Evolutionary conservation across 37 sponge, comb jelly and placozoan genomes (phyloP), one percentile per base, ranked within the genome.

Genomic region (Beroe ovata): DNA sequence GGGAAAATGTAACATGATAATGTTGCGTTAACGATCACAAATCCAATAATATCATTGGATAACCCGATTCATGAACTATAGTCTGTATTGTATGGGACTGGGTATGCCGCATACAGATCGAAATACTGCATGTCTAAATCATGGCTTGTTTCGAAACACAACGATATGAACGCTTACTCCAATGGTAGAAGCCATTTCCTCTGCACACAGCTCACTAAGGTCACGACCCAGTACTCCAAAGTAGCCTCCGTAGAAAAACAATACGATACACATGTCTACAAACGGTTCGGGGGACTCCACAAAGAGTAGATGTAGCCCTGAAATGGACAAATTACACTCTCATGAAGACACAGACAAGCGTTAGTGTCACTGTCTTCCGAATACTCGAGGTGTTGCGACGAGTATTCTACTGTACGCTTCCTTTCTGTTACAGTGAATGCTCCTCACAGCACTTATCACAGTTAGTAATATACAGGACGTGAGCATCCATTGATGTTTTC

Each of bases 171-270:
- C 34, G 6, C 60, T 89, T 90, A 90, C 91, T 29, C 91, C 95
- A 89, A 97, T 94, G 0, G 91, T 89, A 32, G 94, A 93, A 28
- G 99, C 95, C 94, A 98, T 94, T 84, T 90, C 90, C 81, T 98
- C 96, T 0, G 96, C 94, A 92, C 99, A 98, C 88, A 95, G 77
- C 89, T 95, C 99, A 26, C 96, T 94, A 38, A 93, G 92, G 64
- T 98, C 99, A 60, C 99, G 91, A 1, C 96, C 96, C 90, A 98
- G 91, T 60, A 98, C 95, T 2, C 99, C 99, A 92, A 90, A 98
- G 90, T 98, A 98, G 33, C 95, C 91, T 0, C 96, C 99, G 81
- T 98, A 98, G 92, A 98, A 98, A 29, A 98, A 64, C 20, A 94
- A 60, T 60, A 94, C 93, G 0, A 93, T 92, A 23, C 81, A 60